Conservation (phyloP, 2,797 vertebrate species). For the Peromyscus eremicus region DNA sequence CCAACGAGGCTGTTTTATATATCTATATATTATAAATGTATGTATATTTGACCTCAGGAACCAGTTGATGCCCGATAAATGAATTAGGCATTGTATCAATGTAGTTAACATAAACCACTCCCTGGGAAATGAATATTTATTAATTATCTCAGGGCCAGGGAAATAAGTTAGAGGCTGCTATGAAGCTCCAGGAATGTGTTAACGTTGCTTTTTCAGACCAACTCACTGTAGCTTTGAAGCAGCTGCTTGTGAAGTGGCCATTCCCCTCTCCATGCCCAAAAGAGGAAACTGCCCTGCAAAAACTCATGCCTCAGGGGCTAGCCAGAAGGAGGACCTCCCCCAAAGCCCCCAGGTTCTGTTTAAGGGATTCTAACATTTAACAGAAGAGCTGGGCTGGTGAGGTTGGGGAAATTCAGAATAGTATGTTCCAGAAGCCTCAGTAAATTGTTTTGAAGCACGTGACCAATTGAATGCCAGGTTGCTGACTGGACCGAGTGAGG, state of each 20-base stretch:
- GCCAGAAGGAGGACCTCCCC: background rate
- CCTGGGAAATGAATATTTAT: background rate
- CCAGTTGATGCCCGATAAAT: background rate
- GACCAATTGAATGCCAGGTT: background rate
- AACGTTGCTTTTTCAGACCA: background rate
- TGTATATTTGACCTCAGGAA: background rate
- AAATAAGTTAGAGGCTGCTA: background rate
- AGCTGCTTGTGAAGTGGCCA: too few species aligned
- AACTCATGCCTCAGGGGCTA: background rate
- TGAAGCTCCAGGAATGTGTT: slow-evolving; percentile 1
- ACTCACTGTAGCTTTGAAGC: background rate
- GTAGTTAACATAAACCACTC: background rate
- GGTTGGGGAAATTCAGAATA: background rate
- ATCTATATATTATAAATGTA: background rate
- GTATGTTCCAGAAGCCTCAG: background rate
- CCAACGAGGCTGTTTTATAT: background rate
- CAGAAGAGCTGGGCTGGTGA: background rate
- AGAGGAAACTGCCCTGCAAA: background rate
- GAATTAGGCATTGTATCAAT: slow-evolving; percentile 14
- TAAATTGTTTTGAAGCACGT: background rate
- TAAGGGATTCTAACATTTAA: background rate
- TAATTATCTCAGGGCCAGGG: background rate
- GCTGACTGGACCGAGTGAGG: background rate
- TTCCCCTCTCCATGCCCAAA: background rate
- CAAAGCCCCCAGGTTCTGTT: background rate